Conservation (phyloP, 2,888 invertebrate genomes). For the Rambutsinella grinnellia region DNA sequence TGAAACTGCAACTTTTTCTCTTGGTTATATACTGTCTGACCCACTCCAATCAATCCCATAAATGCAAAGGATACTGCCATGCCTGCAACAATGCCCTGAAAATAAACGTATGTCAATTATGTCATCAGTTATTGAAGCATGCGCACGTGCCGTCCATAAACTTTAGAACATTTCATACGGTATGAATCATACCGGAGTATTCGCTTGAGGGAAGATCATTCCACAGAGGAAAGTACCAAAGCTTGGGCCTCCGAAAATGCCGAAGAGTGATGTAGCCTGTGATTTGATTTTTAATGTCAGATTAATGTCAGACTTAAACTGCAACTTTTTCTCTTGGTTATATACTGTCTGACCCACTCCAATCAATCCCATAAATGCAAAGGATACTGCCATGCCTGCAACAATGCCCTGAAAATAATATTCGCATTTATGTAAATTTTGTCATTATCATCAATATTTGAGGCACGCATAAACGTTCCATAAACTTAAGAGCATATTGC, state of each 20-base stretch:
- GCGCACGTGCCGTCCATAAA: neutral
- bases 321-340: conserved; percentile 51
- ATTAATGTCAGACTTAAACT: no score
- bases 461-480: neutral
- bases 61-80: conserved; percentile 59
- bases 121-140: neutral
- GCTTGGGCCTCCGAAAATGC: conserved; percentile 90
- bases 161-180: neutral
- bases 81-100: conserved; percentile 59
- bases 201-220: conserved; percentile 90
- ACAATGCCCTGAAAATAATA: conserved; percentile 57
- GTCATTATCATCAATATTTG: neutral
- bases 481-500: no score
- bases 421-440: neutral
- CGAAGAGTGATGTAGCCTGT: conserved; percentile 87
- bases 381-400: conserved; percentile 54
- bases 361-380: conserved; percentile 60
- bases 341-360: conserved; percentile 63
- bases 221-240: conserved; percentile 86
- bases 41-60: conserved; percentile 62
- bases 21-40: conserved; percentile 61
- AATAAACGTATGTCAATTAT: neutral
- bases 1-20: conserved; percentile 54
- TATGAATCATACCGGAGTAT: conserved; percentile 75
- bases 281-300: no score